These are phyloP conservation scores for Sapajus apella DNA, from an alignment of 2,113 vertebrate species.

Conservation along the genomic window DNA sequence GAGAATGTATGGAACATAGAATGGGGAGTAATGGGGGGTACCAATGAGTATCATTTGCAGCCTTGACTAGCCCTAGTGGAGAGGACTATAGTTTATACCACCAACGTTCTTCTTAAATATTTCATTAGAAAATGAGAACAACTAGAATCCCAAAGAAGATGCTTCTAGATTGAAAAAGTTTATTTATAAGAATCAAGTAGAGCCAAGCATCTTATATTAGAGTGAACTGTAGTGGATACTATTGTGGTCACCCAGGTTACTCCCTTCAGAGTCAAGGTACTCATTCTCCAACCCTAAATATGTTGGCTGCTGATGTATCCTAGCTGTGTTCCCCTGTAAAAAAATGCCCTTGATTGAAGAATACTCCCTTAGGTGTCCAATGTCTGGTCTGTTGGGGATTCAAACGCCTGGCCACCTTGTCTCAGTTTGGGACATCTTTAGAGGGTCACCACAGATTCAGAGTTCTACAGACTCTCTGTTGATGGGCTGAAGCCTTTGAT, in stretches of 20 bases:
- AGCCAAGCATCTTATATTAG: background rate
- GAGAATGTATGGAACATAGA: background rate
- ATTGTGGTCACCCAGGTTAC: background rate
- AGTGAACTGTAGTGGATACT: background rate
- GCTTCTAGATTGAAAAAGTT: background rate
- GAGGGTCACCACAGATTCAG: background rate
- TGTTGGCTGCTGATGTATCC: background rate
- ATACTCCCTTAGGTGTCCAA: background rate
- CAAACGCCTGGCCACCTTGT: background rate
- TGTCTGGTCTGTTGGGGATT: background rate
- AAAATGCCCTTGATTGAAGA: background rate
- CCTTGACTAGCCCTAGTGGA: background rate
- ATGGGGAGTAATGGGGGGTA: background rate
- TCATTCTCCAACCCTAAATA: background rate
- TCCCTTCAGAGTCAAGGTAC: background rate
- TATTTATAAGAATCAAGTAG: background rate
- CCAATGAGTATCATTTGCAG: background rate
- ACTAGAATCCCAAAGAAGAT: background rate
- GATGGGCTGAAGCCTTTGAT: background rate
- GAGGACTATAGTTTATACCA: background rate
- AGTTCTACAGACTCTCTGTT: background rate
- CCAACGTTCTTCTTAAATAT: background rate
- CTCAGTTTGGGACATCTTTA: background rate
- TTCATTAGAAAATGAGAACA: background rate
- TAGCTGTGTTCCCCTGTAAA: background rate